These are phyloP conservation scores for Ctenosaura bakeri DNA, from an alignment of 2,797 vertebrate genomes.

Conservation along the genomic window DNA sequence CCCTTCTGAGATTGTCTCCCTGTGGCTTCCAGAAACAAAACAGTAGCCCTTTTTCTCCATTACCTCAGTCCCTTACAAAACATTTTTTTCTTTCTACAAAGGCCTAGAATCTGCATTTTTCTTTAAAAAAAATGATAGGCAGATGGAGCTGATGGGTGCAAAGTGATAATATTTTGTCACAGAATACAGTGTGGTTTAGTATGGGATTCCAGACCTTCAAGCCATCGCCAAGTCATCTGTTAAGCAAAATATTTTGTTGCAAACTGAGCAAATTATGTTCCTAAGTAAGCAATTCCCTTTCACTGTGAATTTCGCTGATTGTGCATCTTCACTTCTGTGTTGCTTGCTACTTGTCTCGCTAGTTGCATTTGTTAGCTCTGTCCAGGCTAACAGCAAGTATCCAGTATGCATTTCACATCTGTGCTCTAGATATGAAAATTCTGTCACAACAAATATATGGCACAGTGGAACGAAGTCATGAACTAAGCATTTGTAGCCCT, in stretches of 20 bases:
- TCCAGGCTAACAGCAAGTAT: neutral
- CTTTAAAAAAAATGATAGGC: neutral
- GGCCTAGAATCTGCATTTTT: neutral
- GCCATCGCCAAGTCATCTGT: constrained; percentile 25
- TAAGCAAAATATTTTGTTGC: constrained; percentile 2
- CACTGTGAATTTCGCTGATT: neutral
- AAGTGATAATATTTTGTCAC: constrained; percentile 15
- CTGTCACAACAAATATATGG: constrained; percentile 18
- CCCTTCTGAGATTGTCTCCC: too few species aligned
- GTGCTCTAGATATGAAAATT: neutral
- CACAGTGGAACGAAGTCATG: neutral
- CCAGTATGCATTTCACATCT: neutral
- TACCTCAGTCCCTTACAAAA: neutral
- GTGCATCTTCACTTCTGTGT: neutral
- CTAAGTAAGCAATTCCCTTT: constrained; percentile 24
- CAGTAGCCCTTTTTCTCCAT: neutral
- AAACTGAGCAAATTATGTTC: neutral
- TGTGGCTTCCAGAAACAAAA: neutral
- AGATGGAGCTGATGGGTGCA: constrained; percentile 2
- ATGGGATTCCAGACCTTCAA: constrained; percentile 14
- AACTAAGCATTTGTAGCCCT: constrained; percentile 2
- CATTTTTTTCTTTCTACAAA: neutral
- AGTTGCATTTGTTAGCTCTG: neutral
- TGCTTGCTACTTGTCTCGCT: neutral
- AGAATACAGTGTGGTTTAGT: neutral